Evolutionary conservation across 2,113 vertebrate genomes (phyloP), one percentile per base, ranked within the genome.

Genomic region (Himantopus leucocephalus): DNA sequence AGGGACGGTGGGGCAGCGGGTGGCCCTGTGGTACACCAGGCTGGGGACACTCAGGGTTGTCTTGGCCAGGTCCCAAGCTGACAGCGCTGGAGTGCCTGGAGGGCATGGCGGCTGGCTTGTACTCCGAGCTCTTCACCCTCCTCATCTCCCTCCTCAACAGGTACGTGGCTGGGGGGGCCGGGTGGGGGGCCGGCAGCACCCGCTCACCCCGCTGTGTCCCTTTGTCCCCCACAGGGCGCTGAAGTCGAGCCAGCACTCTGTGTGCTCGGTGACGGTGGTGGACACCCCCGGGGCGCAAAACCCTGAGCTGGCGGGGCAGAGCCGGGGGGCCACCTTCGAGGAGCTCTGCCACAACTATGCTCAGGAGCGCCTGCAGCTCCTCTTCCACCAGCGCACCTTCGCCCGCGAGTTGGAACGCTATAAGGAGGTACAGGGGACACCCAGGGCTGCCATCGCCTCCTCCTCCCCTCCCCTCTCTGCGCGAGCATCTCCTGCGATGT

Each of bases 321-420:
- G 98, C 67, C 98, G 99, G 0, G 99, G 99, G 3, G 99, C 99
- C 96, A 99, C 99, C 47, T 99, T 99, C 2, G 99, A 99, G 95
- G 99, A 99, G 96, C 99, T 99, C 50, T 99, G 99, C 96, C 99
- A 99, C 94, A 99, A 99, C 98, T 99, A 99, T 2, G 96, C 99
- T 47, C 99, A 99, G 98, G 99, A 99, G 95, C 98, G 99, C 67
- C 98, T 99, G 93, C 99, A 99, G 98, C 98, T 98, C 5, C 98
- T 99, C 26, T 99, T 99, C 97, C 99, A 99, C 4, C 99, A 99
- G 84, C 98, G 98, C 72, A 99, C 99, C 47, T 99, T 99, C 7
- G 97, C 99, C 47, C 98, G 98, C 34, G 99, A 99, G 98, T 96
- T 99, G 96, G 99, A 99, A 70, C 94, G 99, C 88, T 99, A 99